Conservation (phyloP, 2,888 invertebrate species). For the Macrophya annulata region DNA sequence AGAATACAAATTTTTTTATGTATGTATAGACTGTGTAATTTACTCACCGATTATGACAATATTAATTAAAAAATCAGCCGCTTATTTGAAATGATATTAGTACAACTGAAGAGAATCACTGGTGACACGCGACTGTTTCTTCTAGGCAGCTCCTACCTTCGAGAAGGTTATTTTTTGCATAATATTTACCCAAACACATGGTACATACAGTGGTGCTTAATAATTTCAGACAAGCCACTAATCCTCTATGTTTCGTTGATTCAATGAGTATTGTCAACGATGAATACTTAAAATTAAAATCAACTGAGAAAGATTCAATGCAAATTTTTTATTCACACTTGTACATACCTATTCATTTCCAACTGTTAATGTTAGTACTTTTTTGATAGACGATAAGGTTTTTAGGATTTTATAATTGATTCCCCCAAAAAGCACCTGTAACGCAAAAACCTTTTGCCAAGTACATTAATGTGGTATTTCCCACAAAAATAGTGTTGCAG, state of each 20-base stretch:
- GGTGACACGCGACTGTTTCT: conserved; percentile 34
- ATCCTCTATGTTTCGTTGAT: not conserved
- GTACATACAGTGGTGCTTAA: not conserved
- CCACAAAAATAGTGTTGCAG: too few species aligned
- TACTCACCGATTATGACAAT: conserved; percentile 20
- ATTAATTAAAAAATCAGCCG: not conserved
- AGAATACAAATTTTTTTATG: not conserved
- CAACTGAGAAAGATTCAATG: not conserved
- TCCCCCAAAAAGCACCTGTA: too few species aligned
- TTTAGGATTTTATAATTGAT: not conserved
- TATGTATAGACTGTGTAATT: not conserved
- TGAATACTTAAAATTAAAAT: not conserved
- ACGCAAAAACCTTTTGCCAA: too few species aligned
- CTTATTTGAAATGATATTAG: conserved; percentile 6
- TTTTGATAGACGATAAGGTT: not conserved
- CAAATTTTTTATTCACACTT: not conserved
- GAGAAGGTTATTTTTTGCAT: conserved; percentile 25
- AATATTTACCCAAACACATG: conserved; percentile 10
- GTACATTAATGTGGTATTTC: too few species aligned
- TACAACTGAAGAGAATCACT: conserved; percentile 17
- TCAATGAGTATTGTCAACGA: not conserved
- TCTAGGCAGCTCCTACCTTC: not conserved
- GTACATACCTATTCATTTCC: not conserved
- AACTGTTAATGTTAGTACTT: not conserved
- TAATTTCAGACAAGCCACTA: not conserved